Base-by-base conservation (phyloP, 2,888 invertebrate genomes). In the Dusona sp. region DNA sequence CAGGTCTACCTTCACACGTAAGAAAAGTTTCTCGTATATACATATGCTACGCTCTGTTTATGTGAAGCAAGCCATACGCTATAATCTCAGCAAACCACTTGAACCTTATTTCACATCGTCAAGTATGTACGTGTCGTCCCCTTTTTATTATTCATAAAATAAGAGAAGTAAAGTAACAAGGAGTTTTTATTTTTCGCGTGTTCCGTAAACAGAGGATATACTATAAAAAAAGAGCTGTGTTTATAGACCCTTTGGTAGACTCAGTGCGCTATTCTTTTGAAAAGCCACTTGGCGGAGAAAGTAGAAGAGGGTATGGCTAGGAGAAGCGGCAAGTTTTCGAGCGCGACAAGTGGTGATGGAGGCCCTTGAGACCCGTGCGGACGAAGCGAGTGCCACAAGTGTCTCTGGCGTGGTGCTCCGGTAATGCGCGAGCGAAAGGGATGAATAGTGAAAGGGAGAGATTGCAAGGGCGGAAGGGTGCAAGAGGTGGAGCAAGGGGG, bases 321-420 rank as follows among this genome's bases (percentile, higher is more conserved):
- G 61, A 61, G 75, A 68, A 75, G 72, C 72, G 7, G 67, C 67
- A 84, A 82, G 79, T 84, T 87, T 86, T 84, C 75, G 74, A 79
- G 75, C 70, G 81, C 79, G 81, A 70, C 79, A 79, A 87, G 84
- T 81, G 84, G 84, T 65, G 79, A 87, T 82, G 75, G 74, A 83
- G 74, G 81, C 84, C 75, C 78, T 81, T 61, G 73, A 81, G 67
- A 77, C 61, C 65, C 67, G 77, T 67, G 80, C 80, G 68, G 67
- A 83, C 74, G 67, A 79, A 79, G 64, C 86, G 64, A 84, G 74
- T 87, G 84, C 86, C 86, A 84, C 86, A 86, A 86, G 81, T 84
- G 81, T 84, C 86, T 79, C 74, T 65, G 54, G 19, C 45, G 61
- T 36, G 48, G n/a, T 42, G 54, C 67, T 64, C 42, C n/a, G 54